Evolutionary conservation across 2,113 vertebrate species (phyloP).

Genomic region (Gobio gobio): DNA sequence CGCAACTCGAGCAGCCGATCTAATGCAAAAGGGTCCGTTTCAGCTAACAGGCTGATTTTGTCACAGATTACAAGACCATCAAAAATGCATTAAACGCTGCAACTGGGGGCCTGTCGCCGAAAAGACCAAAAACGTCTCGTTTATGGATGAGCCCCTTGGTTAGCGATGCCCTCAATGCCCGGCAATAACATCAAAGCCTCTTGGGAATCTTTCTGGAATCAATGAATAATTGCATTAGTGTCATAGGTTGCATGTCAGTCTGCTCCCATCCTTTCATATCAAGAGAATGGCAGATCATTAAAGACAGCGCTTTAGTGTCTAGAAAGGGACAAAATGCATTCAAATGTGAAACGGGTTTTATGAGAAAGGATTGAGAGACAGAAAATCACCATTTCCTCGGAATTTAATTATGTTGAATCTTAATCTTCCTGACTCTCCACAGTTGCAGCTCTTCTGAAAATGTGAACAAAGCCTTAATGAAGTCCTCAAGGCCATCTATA

Average conservation of each 20-base stretch:
- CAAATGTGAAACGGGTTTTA: constrained; percentile 6
- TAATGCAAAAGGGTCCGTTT: constrained; percentile 23
- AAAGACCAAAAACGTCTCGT: background rate
- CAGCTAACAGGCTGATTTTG: constrained; percentile 44
- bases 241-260: constrained; percentile 36
- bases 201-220: constrained; percentile 2
- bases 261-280: constrained; percentile 1
- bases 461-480: constrained; percentile 17
- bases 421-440: constrained; percentile 44
- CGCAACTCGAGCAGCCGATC: constrained; percentile 7
- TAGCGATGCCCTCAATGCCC: background rate
- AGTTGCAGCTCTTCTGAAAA: constrained; percentile 24
- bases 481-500: constrained; percentile 26
- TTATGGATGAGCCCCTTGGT: background rate
- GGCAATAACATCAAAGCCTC: constrained; percentile 35
- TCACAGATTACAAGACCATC: constrained; percentile 31
- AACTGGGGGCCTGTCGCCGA: background rate
- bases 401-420: constrained; percentile 45
- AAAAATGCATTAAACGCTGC: constrained; percentile 33
- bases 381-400: constrained; percentile 1
- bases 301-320: constrained; percentile 9
- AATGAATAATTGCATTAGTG: constrained; percentile 44
- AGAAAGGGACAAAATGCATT: constrained; percentile 4
- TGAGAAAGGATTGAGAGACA: constrained; percentile 5
- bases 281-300: constrained; percentile 4